A percentile compares a stretch with the other conserved stretches of the same genome.
phyloP scores from a whole-genome alignment of 2,888 invertebrate genomes.

The Tupiocoris notatus region DNA sequence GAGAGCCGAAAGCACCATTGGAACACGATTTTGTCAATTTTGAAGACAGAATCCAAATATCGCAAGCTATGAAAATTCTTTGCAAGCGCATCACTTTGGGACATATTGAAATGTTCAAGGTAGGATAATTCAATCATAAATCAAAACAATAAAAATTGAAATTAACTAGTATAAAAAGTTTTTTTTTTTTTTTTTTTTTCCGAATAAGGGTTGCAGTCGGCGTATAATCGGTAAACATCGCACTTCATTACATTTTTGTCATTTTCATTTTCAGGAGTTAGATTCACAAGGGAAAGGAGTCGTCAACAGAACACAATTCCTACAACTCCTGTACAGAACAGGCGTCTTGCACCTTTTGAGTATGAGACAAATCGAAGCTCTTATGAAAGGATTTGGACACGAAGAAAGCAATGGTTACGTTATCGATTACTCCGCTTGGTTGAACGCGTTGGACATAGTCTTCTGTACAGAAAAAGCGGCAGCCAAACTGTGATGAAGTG shows the following conservation, averaged over 20 bases:
- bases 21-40: slow-evolving; percentile 68
- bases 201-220: no score
- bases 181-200: no score
- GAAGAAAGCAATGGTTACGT: slow-evolving; percentile 62
- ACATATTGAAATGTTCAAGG: slow-evolving; percentile 67
- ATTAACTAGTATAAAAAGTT: no score
- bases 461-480: slow-evolving; percentile 51
- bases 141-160: no score
- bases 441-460: slow-evolving; percentile 66
- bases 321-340: slow-evolving; percentile 65
- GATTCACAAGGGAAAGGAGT: slow-evolving; percentile 38
- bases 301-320: slow-evolving; percentile 55
- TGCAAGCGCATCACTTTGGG: slow-evolving; percentile 67
- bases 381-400: slow-evolving; percentile 72
- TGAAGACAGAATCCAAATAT: slow-evolving; percentile 66
- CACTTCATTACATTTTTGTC: not conserved
- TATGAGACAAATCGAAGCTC: slow-evolving; percentile 65
- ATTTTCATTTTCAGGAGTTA: slow-evolving; percentile 26
- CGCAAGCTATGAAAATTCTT: slow-evolving; percentile 67
- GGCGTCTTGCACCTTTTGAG: slow-evolving; percentile 65
- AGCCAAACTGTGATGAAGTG: slow-evolving; percentile 13
- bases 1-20: slow-evolving; percentile 51
- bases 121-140: no score
- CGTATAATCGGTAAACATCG: no score
- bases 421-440: slow-evolving; percentile 70